These are phyloP conservation scores for Brenthis ino DNA, from an alignment of 2,888 invertebrate genomes.

Conservation along the genomic window DNA sequence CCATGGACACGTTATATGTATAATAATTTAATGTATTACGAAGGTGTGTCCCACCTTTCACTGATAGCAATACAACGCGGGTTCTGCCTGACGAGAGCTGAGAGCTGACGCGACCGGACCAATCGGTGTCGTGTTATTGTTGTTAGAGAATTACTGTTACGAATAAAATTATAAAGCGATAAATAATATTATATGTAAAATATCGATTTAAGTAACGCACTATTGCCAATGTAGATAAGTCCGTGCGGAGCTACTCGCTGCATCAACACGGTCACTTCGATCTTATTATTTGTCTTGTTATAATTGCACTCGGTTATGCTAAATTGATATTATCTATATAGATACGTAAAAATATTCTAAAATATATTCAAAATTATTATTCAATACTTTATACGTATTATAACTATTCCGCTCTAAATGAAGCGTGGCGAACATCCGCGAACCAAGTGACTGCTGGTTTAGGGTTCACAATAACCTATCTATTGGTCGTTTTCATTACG, in stretches of 20 bases:
- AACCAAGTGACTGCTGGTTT: too few relatives aligned
- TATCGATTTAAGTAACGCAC: constrained; percentile 53
- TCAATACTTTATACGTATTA: too few relatives aligned
- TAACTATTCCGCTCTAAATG: too few relatives aligned
- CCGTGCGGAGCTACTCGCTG: constrained; percentile 38
- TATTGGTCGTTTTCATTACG: too few relatives aligned
- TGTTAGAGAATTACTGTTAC: constrained; percentile 60
- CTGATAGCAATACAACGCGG: constrained; percentile 69
- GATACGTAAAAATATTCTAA: too few relatives aligned
- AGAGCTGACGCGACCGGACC: constrained; percentile 66
- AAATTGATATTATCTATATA: too few relatives aligned
- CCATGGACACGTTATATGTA: neutral
- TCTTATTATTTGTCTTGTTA: neutral
- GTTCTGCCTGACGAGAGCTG: constrained; percentile 42
- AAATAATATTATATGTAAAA: constrained; percentile 49
- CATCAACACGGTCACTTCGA: neutral
- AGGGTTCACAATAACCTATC: too few relatives aligned
- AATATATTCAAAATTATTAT: too few relatives aligned
- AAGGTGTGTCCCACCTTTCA: constrained; percentile 37
- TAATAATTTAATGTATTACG: constrained; percentile 17
- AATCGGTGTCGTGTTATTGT: constrained; percentile 77
- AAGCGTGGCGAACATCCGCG: too few relatives aligned
- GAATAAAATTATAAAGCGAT: constrained; percentile 44
- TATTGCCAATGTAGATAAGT: constrained; percentile 51
- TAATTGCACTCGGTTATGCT: constrained; percentile 10